Base-by-base conservation (phyloP, 2,888 invertebrate genomes). In the Pinctada fucata region DNA sequence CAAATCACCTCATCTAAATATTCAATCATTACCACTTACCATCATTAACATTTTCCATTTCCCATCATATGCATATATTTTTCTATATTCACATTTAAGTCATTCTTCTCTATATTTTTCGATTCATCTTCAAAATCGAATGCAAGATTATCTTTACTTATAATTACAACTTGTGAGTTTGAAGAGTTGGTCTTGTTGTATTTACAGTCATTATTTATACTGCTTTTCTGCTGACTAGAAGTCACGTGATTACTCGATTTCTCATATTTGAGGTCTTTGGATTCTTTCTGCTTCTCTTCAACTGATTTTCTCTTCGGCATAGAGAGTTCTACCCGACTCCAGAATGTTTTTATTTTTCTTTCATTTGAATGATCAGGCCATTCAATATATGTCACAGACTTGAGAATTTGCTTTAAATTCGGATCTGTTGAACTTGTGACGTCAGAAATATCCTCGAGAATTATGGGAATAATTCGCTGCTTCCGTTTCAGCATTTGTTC, bases 401-500 rank as follows among this genome's bases (percentile, higher is more conserved):
- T 67, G n/a, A 88, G 66, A 45, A 88, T 87, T 51, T 76, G 80
- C 71, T 85, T 85, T 45, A 88, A 73, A 51, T 82, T 87, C n/a
- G 82, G 83, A 69, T 88, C 88, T 71, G 85, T 76, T 6, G 80
- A 58, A 16, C 79, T 75, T 65, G 79, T 79, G 6, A 81, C 49
- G 4, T 81, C 76, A 0, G 82, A 67, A 4, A 88, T 84, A 71
- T 88, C 85, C n/a, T 85, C 84, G 2, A 87, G 70, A 1, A 88
- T 77, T n/a, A 88, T 80, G 3, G 89, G 89, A 48, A 89, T 86
- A 13, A 89, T 87, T 69, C 83, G 81, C 73, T 88, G 87, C 68
- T 85, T 86, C 10, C 85, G 78, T 80, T 85, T 85, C 8, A 89
- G 63, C 88, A 88, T 89, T 75, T 88, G 87, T n/a, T 87, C 85